Percentiles rank a stretch among this genome's conserved stretches.
These are phyloP conservation scores for Parochlus steinenii DNA, from an alignment of 2,888 invertebrate species.

Conservation along the genomic window DNA sequence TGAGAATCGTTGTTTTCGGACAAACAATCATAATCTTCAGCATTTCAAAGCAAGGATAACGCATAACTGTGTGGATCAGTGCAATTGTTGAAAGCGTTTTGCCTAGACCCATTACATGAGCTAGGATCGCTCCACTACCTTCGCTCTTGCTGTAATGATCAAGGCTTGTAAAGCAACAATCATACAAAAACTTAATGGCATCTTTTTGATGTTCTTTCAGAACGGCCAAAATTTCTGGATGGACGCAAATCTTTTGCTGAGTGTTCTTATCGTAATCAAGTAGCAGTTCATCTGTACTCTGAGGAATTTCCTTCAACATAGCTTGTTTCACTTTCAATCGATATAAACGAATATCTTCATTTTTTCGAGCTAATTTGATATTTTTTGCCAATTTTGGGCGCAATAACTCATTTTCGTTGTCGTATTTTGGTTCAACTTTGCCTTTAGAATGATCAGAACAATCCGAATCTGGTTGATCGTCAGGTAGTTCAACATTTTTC, in stretches of 20 bases:
- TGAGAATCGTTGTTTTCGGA: slow-evolving; percentile 73
- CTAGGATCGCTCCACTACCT: slow-evolving; percentile 76
- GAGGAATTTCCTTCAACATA: slow-evolving; percentile 27
- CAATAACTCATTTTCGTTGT: too few relatives aligned
- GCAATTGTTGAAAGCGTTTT: slow-evolving; percentile 78
- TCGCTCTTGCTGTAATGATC: slow-evolving; percentile 35
- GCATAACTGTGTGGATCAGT: slow-evolving; percentile 58
- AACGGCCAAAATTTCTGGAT: slow-evolving; percentile 48
- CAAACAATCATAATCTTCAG: slow-evolving; percentile 58
- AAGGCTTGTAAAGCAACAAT: slow-evolving; percentile 65
- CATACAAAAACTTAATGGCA: slow-evolving; percentile 70
- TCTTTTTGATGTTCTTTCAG: slow-evolving; percentile 47
- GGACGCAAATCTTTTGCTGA: slow-evolving; percentile 49
- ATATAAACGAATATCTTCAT: slow-evolving; percentile 60
- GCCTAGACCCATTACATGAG: slow-evolving; percentile 93
- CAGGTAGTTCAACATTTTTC: slow-evolving; percentile 16
- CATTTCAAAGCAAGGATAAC: slow-evolving; percentile 33
- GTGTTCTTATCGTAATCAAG: slow-evolving; percentile 55
- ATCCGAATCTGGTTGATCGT: too few relatives aligned
- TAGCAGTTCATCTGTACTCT: slow-evolving; percentile 32
- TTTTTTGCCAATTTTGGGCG: slow-evolving; percentile 44
- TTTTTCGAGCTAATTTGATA: slow-evolving; percentile 62
- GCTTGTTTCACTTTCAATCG: slow-evolving; percentile 49
- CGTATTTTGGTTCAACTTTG: too few relatives aligned
- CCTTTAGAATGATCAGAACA: too few relatives aligned